Evolutionary conservation across 2,113 vertebrate species (phyloP), one percentile per base, ranked within the genome.

Genomic region (Oenanthe oenanthe): DNA sequence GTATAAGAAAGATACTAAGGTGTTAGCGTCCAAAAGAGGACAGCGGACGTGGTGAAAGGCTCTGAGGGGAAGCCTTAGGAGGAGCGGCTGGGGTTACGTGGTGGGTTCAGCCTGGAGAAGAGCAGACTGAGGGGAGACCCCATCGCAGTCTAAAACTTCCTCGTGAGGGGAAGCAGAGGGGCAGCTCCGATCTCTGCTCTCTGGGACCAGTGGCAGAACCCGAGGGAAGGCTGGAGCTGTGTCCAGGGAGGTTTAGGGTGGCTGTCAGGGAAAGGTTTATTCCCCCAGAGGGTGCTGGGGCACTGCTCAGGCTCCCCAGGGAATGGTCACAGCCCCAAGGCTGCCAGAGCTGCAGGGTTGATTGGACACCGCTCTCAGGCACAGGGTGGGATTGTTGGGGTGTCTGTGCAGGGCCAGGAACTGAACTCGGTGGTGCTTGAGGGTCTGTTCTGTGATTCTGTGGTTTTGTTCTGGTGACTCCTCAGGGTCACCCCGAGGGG

Each of bases 1-100:
- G 0, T 7, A 0, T 24, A 10, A 36, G 66, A 6, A 32, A 0
- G 51, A 9, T 73, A 29, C 1, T 2, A 22, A n/a, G 32, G 36
- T 43, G 32, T 31, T 28, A 50, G 58, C 5, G 38, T 38, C 25
- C 36, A 2, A 10, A 57, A 43, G 67, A 72, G 26, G 26, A 26
- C 21, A 50, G 13, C 12, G 60, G 12, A 32, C 28, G 0, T 32
- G 32, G 26, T 22, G 50, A 36, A 88, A n/a, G 42, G 65, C 42
- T 11, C 26, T 31, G 50, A 36, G 40, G 57, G 42, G 34, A 42
- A 54, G 42, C 12, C 5, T 21, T 11, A 48, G 32, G 26, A 26
- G 26, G 12, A 66, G 67, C 9, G 57, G 34, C 17, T 31, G 66
- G 42, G 65, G 34, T 62, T 50, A 15, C 36, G n/a, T 25, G 12